Percentiles rank a stretch among this genome's conserved stretches.
These are phyloP conservation scores for Erynnis tages DNA, from an alignment of 2,888 invertebrate genomes.

Conservation along the genomic window DNA sequence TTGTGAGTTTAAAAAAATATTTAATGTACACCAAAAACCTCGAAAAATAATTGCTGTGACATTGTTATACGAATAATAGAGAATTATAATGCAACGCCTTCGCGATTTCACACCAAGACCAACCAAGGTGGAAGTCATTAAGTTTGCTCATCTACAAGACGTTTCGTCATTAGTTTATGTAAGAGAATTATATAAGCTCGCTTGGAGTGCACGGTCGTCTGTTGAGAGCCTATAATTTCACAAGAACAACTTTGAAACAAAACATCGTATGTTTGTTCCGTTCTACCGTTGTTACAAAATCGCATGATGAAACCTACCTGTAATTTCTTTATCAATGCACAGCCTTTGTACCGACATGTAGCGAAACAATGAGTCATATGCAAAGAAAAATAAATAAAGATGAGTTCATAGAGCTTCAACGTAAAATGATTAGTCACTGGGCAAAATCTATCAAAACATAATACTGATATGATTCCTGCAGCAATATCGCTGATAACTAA, in stretches of 20 bases:
- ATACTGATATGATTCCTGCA: slow-evolving; percentile 1
- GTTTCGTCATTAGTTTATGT: slow-evolving; percentile 68
- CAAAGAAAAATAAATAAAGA: slow-evolving; percentile 27
- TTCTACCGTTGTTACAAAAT: slow-evolving; percentile 29
- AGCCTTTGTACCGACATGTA: slow-evolving; percentile 16
- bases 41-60: slow-evolving; percentile 16
- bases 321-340: slow-evolving; percentile 4
- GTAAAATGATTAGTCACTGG: slow-evolving; percentile 41
- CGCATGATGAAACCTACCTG: slow-evolving; percentile 1
- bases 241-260: slow-evolving; percentile 34
- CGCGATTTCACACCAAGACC: slow-evolving; percentile 31
- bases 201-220: slow-evolving; percentile 54
- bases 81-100: slow-evolving; percentile 15
- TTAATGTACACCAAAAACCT: background rate
- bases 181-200: slow-evolving; percentile 65
- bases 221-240: slow-evolving; percentile 40
- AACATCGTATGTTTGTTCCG: slow-evolving; percentile 23
- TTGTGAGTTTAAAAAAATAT: no score
- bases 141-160: slow-evolving; percentile 55
- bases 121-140: slow-evolving; percentile 55
- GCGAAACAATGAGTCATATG: slow-evolving; percentile 6
- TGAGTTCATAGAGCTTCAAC: slow-evolving; percentile 4
- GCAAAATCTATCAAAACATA: slow-evolving; percentile 34
- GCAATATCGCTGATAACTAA: background rate
- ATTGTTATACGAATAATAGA: slow-evolving; percentile 16